A percentile compares a stretch with the other conserved stretches of the same genome.
Conservation (phyloP, 1,140 invertebrate genomes). For the Helicoverpa armigera region DNA sequence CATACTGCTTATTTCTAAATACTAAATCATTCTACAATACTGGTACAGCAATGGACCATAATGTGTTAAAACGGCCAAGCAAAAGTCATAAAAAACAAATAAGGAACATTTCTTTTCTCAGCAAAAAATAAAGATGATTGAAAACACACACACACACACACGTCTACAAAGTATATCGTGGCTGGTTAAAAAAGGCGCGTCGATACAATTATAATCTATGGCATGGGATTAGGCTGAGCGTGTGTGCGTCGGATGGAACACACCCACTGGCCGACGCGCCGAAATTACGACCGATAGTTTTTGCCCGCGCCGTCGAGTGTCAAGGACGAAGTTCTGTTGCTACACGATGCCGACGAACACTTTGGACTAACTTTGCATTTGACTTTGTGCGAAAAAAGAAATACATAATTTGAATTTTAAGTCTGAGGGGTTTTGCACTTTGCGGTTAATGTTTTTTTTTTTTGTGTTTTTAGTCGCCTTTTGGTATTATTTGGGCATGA, state of each 20-base stretch:
- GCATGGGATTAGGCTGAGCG: constrained; percentile 43
- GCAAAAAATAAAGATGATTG: constrained; percentile 31
- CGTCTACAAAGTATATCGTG: constrained; percentile 51
- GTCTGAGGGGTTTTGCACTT: constrained; percentile 41
- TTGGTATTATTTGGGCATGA: neutral
- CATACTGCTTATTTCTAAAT: neutral
- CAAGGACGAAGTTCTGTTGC: constrained; percentile 80
- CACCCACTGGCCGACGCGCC: constrained; percentile 71
- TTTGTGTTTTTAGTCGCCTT: neutral
- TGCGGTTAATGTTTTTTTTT: constrained; percentile 2
- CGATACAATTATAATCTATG: constrained; percentile 62
- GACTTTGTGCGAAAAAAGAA: constrained; percentile 46
- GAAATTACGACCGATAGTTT: constrained; percentile 78
- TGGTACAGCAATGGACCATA: no score
- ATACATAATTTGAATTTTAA: constrained; percentile 42
- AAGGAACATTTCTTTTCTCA: constrained; percentile 28
- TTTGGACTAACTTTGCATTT: constrained; percentile 38
- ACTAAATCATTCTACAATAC: neutral
- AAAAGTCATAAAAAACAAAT: neutral
- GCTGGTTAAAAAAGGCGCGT: constrained; percentile 42
- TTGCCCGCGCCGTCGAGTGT: constrained; percentile 81
- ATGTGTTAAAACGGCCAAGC: no score
- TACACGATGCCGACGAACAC: constrained; percentile 58
- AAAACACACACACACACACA: constrained; percentile 17
- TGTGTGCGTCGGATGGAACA: constrained; percentile 68